A percentile compares a stretch with the other conserved stretches of the same genome.
These are phyloP conservation scores for Sibirionetta formosa DNA, from an alignment of 2,797 vertebrate genomes.

Conservation along the genomic window DNA sequence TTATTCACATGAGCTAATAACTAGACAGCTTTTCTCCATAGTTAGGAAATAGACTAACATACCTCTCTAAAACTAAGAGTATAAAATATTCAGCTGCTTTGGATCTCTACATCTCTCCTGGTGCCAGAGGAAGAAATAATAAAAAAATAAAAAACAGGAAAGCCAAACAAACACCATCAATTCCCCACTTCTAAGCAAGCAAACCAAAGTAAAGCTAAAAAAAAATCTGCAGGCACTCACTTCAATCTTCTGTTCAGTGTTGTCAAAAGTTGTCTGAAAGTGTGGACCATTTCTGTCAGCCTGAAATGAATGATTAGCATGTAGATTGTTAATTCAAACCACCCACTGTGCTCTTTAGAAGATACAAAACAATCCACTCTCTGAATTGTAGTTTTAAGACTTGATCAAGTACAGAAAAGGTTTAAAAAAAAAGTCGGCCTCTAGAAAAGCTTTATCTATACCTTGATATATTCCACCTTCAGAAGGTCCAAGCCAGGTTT, in stretches of 20 bases:
- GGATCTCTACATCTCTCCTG: neutral
- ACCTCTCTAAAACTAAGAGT: neutral
- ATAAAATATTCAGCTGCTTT: rapidly evolving
- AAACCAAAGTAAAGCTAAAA: neutral
- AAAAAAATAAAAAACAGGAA: neutral
- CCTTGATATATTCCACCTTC: constrained; percentile 94
- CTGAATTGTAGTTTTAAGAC: neutral
- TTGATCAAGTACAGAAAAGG: neutral
- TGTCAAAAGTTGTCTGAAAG: constrained; percentile 90
- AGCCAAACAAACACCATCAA: neutral
- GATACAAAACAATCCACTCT: neutral
- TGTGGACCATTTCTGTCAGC: constrained; percentile 89
- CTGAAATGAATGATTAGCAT: constrained; percentile 75
- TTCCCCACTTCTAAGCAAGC: neutral
- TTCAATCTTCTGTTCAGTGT: constrained; percentile 93
- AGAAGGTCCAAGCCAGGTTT: constrained; percentile 90
- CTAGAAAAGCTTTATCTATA: constrained; percentile 63
- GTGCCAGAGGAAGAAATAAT: neutral
- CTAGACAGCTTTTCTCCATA: neutral
- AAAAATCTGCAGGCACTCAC: constrained; percentile 78
- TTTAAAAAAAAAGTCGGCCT: neutral
- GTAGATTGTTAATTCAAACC: constrained; percentile 5
- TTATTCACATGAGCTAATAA: neutral
- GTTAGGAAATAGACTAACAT: neutral
- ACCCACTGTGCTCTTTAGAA: neutral